Base-by-base conservation (phyloP, 2,888 invertebrate genomes). In the Synanthedon vespiformis region DNA sequence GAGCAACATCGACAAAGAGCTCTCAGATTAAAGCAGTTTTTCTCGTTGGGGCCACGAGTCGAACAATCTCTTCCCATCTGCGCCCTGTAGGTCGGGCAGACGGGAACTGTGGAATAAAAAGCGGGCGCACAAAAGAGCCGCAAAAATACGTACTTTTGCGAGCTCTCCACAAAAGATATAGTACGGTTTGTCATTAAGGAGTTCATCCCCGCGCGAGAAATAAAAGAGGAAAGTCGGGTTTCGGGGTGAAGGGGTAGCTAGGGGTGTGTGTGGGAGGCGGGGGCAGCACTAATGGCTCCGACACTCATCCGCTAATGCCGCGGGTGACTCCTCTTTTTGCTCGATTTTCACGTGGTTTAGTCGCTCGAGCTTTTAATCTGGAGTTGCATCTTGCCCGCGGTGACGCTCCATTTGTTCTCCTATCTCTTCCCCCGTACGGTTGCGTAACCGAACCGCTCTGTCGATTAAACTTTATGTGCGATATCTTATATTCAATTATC, bases 111-210 rank as follows among this genome's bases (percentile, higher is more conserved):
- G 67, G 72, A 77, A 82, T 80, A 84, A 84, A 84, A 85, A 86
- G 80, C 75, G 75, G 73, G 73, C 77, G 71, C 69, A 86, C 86
- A 87, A 87, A 86, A 86, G 69, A 82, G 78, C 82, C 85, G 84
- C 82, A 86, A 85, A 79, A 86, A 86, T 86, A 85, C 86, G 86
- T 86, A 85, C 85, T 87, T 82, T 82, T 80, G 80, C 82, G 81
- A 81, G 82, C 81, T 82, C 81, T 85, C 81, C 82, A 86, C 86
- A 87, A 86, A 85, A 87, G 86, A 87, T 86, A 87, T 86, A 87
- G 86, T 86, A 86, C 84, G 86, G 86, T 87, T 86, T 87, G 86
- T 86, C 86, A 86, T 87, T 86, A 87, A 87, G 86, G 86, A 87
- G 86, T 87, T 87, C 86, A 87, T 86, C 85, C 84, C 85, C 83